A percentile compares a stretch with the other conserved stretches of the same genome.
Evolutionary conservation across 2,113 vertebrate genomes (phyloP).

Genomic region (Bothrops jararaca): DNA sequence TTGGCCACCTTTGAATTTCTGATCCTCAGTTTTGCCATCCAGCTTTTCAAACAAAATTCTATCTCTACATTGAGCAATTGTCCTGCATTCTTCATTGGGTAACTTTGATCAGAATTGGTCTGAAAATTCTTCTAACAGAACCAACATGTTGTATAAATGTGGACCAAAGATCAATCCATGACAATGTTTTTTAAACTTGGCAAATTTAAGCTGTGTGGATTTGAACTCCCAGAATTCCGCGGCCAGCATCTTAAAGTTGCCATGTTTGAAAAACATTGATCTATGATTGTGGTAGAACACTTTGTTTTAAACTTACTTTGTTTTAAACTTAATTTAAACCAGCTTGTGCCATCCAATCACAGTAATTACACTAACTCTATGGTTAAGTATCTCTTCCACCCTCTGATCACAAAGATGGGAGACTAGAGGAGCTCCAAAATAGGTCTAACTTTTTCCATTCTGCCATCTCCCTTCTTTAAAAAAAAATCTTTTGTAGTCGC

Average conservation of each 20-base stretch:
- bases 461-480: not conserved
- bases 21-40: not conserved
- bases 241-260: not conserved
- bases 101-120: not conserved
- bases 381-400: not conserved
- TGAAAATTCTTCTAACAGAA: not conserved
- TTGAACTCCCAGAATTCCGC: not conserved
- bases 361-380: not conserved
- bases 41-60: not conserved
- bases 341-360: not conserved
- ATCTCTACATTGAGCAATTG: not conserved
- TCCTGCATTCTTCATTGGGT: not conserved
- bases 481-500: not conserved
- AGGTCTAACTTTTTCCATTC: not conserved
- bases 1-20: not conserved
- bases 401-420: not conserved
- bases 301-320: not conserved
- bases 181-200: not conserved
- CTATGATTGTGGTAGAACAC: not conserved
- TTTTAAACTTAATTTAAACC: not conserved
- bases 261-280: not conserved
- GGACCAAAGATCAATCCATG: not conserved
- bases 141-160: not conserved
- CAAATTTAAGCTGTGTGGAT: not conserved
- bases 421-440: not conserved